Evolutionary conservation across 1,140 invertebrate genomes (phyloP), one percentile per base, ranked within the genome.

Genomic region (Planococcus citri): DNA sequence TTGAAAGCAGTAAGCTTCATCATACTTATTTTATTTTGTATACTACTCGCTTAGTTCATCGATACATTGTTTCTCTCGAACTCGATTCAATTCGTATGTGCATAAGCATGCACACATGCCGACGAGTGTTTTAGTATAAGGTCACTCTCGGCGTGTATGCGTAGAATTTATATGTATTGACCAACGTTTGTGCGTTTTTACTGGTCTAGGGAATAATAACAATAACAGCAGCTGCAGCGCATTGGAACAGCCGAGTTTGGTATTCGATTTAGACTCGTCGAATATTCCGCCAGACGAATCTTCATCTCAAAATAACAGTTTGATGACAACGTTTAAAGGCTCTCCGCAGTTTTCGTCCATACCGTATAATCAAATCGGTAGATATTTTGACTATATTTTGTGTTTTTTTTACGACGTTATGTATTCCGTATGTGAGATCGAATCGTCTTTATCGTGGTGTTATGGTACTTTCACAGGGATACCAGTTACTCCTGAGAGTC

Each of bases 181-280:
- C 29, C 12, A 33, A 33, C 29, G 29, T 33, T n/a, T n/a, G n/a
- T 33, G 29, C 29, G 29, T 12, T 33, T 6, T 33, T 33, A 33
- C 29, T 33, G 29, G 29, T 33, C 29, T 73, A 78, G 79, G 77
- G 51, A 81, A 79, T 71, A 80, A 79, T 69, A 77, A 77, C 27
- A 76, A 71, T 27, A 27, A 68, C 9, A 61, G 73, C 27, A 75
- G 75, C 9, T 80, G 77, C 3, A 79, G 80, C 9, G 78, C 75
- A 0, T 76, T 78, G n/a, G 80, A 73, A 8, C 73, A 84, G 82
- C 84, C 82, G 9, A 85, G 86, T 72, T 82, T 87, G 68, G 88
- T 86, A 73, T 86, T 91, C 60, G 85, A 90, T 60, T 78, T 92
- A 9, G 90, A 90, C 75, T 82, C 91, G 75, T 86, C 87, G 58